phyloP scores from a whole-genome alignment of 2,888 invertebrate genomes.

The Pheosia gnoma region DNA sequence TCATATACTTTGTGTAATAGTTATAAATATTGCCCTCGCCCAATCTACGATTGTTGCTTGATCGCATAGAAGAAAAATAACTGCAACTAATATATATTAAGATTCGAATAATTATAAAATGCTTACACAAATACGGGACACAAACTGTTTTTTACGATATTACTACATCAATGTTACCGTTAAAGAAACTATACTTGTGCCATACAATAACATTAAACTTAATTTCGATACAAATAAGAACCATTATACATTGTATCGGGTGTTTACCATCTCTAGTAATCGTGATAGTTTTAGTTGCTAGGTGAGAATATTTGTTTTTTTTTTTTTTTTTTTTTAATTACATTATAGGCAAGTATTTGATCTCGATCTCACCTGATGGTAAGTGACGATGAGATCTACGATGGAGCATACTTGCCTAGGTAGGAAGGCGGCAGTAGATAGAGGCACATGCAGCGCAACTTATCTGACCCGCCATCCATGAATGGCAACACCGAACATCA shows the following conservation, averaged over 20 bases:
- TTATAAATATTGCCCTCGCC: background rate
- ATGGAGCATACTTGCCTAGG: too few relatives aligned
- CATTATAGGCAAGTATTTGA: too few relatives aligned
- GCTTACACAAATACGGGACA: slow-evolving; percentile 33
- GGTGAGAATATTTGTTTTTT: slow-evolving; percentile 33
- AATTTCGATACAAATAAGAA: slow-evolving; percentile 24
- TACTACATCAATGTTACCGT: slow-evolving; percentile 40
- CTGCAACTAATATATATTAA: background rate
- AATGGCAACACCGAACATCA: too few relatives aligned
- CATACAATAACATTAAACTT: slow-evolving; percentile 29
- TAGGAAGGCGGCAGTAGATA: too few relatives aligned
- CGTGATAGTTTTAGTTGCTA: slow-evolving; percentile 36
- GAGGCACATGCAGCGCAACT: too few relatives aligned
- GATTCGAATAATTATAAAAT: slow-evolving; percentile 1
- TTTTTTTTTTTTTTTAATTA: too few relatives aligned
- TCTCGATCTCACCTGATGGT: too few relatives aligned
- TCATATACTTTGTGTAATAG: background rate
- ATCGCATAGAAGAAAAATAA: background rate
- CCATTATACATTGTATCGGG: slow-evolving; percentile 18
- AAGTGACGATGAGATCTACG: too few relatives aligned
- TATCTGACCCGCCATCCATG: too few relatives aligned
- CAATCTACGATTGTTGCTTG: slow-evolving; percentile 1
- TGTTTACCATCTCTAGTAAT: slow-evolving; percentile 16
- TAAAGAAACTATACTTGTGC: slow-evolving; percentile 34
- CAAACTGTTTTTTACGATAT: slow-evolving; percentile 26